A percentile compares a stretch with the other conserved stretches of the same genome.
Conservation (phyloP, 1,140 invertebrate genomes). For the Muscidifurax raptorellus region DNA sequence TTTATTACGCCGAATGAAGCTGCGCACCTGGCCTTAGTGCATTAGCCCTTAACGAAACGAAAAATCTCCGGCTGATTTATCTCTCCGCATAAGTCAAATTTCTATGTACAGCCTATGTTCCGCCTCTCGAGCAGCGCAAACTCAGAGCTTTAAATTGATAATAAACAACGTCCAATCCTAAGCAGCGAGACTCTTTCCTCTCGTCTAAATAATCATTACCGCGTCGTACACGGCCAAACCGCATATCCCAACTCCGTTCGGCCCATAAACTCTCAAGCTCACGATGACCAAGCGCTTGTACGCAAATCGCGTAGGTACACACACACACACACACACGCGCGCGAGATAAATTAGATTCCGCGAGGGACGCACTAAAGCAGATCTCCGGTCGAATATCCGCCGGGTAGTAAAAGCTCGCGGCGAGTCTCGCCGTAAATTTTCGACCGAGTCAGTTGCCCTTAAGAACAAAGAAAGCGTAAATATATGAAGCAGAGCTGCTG, state of each 20-base stretch:
- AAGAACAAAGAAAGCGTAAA: slow-evolving; percentile 1
- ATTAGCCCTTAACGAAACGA: neutral
- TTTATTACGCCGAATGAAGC: too few species aligned
- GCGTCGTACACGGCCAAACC: neutral
- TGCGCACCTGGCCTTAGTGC: too few species aligned
- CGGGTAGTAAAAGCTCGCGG: neutral
- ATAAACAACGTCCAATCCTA: slow-evolving; percentile 23
- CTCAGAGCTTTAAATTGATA: slow-evolving; percentile 21
- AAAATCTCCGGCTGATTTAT: neutral
- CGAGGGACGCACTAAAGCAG: neutral
- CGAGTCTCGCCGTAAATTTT: neutral
- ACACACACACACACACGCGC: too few species aligned
- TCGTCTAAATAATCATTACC: slow-evolving; percentile 33
- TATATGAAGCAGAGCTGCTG: neutral
- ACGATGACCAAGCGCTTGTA: neutral
- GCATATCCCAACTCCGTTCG: too few species aligned
- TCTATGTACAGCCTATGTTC: neutral
- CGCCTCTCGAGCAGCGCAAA: neutral
- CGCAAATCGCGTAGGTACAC: neutral
- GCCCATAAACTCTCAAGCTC: neutral
- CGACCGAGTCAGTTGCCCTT: neutral
- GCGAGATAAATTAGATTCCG: neutral
- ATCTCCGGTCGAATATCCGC: neutral
- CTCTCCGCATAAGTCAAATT: neutral
- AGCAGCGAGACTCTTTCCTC: neutral